Percentiles rank a stretch among this genome's conserved stretches.
phyloP scores from a whole-genome alignment of 2,888 invertebrate species.

The Isoperla grammatica region DNA sequence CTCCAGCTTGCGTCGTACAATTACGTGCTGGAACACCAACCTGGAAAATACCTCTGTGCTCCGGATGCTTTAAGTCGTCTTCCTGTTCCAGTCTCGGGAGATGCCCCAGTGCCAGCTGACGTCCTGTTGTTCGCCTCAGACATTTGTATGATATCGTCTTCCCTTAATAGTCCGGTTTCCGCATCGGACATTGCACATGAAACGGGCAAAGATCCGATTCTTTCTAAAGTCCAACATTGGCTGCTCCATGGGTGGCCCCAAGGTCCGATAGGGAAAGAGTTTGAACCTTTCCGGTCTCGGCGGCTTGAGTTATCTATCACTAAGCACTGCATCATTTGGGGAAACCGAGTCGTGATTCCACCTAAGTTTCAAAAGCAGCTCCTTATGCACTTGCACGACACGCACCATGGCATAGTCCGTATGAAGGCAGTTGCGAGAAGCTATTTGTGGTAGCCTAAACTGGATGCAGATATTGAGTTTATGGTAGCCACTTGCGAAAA shows the following conservation, averaged over 20 bases:
- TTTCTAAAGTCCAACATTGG: background rate
- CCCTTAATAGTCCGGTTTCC: no score
- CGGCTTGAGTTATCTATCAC: background rate
- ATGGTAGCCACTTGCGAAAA: background rate
- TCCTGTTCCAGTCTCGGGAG: no score
- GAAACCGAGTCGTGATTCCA: background rate
- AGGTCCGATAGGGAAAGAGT: background rate
- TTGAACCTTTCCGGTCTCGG: background rate
- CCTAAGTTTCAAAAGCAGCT: background rate
- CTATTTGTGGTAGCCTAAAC: background rate
- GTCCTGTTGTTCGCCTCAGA: no score
- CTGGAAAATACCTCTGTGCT: no score
- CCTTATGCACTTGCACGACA: background rate
- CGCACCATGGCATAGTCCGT: slow-evolving; percentile 1
- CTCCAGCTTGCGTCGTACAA: no score
- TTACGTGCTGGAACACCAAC: no score
- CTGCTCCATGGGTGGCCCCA: background rate
- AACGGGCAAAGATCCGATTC: background rate
- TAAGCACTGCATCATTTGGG: background rate
- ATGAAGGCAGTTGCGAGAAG: slow-evolving; percentile 8
- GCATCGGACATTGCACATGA: background rate
- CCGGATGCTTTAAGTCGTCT: no score
- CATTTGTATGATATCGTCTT: no score
- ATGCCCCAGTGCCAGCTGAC: no score
- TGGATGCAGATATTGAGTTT: background rate